Percentiles rank a stretch among this genome's conserved stretches.
Conservation (phyloP, 2,888 invertebrate species). For the Drosophila gaucha region DNA sequence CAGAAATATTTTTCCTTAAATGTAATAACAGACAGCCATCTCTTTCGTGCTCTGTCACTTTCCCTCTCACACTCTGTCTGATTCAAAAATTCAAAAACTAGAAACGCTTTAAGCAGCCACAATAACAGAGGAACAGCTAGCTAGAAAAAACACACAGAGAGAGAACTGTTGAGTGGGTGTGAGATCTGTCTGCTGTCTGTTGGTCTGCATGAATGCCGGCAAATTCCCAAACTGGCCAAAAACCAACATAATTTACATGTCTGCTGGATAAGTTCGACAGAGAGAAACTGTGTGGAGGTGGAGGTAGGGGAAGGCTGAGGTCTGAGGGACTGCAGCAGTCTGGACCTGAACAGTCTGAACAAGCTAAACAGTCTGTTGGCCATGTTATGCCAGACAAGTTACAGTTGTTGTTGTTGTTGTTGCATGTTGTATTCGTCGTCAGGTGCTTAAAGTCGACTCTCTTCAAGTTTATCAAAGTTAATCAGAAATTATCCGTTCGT, state of each 20-base stretch:
- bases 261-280: conserved; percentile 75
- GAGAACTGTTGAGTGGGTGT: conserved; percentile 15
- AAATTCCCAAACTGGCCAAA: conserved; percentile 65
- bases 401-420: conserved; percentile 32
- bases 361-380: conserved; percentile 57
- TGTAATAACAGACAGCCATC: neutral
- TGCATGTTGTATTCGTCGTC: conserved; percentile 24
- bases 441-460: conserved; percentile 43
- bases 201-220: conserved; percentile 31
- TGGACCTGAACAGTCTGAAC: conserved; percentile 32
- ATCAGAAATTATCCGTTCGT: conserved; percentile 24
- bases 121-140: conserved; percentile 37
- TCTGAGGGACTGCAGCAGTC: conserved; percentile 9
- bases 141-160: conserved; percentile 12
- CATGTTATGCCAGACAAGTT: conserved; percentile 57
- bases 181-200: conserved; percentile 17
- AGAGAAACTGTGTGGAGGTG: conserved; percentile 4
- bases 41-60: neutral
- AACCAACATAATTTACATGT: conserved; percentile 81
- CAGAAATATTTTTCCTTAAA: neutral
- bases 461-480: conserved; percentile 39
- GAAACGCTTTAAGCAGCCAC: conserved; percentile 45
- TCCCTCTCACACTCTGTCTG: neutral
- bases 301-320: neutral
- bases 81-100: conserved; percentile 30